Evolutionary conservation across 2,113 vertebrate genomes (phyloP).

Genomic region (Mus pahari): DNA sequence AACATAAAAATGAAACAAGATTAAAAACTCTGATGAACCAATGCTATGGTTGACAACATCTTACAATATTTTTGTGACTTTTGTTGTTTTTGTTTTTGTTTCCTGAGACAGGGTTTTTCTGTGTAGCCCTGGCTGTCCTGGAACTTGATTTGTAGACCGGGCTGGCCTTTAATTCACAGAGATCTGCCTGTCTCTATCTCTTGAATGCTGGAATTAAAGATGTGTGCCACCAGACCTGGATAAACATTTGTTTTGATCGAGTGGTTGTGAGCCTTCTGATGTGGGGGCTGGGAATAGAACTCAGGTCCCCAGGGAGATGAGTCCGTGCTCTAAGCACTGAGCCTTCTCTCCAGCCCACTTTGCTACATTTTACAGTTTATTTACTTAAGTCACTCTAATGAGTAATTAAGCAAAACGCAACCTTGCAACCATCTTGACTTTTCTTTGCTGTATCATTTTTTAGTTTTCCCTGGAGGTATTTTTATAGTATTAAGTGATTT

Average conservation of each 20-base stretch:
- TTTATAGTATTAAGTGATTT: not conserved
- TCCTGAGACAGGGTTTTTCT: not conserved
- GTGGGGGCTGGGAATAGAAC: not conserved
- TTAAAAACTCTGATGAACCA: not conserved
- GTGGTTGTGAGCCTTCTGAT: not conserved
- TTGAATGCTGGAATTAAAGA: not conserved
- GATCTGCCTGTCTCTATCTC: not conserved
- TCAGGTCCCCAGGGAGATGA: not conserved
- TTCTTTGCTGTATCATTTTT: not conserved
- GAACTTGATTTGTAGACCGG: not conserved
- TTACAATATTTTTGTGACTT: not conserved
- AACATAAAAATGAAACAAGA: not conserved
- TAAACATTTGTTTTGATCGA: not conserved
- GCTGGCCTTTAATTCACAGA: not conserved
- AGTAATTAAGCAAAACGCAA: not conserved
- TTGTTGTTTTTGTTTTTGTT: not conserved
- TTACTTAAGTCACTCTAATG: slow-evolving; percentile 23
- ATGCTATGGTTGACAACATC: not conserved
- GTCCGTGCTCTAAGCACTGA: not conserved
- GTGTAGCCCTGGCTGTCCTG: not conserved
- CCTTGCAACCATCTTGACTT: not conserved
- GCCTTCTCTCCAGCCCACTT: not conserved
- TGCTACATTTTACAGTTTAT: not conserved
- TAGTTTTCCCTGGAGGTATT: not conserved
- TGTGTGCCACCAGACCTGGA: not conserved